A percentile compares a stretch with the other conserved stretches of the same genome.
phyloP scores from a whole-genome alignment of 2,888 invertebrate genomes.

The Leucoma salicis region DNA sequence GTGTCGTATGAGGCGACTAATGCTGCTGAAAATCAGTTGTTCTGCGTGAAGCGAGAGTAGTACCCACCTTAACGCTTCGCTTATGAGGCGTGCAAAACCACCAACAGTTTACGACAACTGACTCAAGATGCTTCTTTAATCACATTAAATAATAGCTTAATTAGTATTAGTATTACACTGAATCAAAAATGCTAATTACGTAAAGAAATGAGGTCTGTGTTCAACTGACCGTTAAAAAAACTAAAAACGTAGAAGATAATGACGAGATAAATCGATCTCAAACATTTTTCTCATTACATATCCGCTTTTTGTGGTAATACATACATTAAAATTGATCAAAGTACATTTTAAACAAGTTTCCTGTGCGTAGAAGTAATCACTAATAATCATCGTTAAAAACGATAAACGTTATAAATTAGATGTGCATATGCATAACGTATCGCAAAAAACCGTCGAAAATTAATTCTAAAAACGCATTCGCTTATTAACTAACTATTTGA shows the following conservation, averaged over 20 bases:
- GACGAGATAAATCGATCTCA: not conserved
- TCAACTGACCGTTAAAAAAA: not conserved
- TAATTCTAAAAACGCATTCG: slow-evolving; percentile 30
- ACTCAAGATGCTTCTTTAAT: not conserved
- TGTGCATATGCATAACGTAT: too few relatives aligned
- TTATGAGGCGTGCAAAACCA: too few relatives aligned
- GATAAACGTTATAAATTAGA: not conserved
- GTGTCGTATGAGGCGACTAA: too few relatives aligned
- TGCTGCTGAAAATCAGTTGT: too few relatives aligned
- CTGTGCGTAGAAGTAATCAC: not conserved
- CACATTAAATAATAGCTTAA: not conserved
- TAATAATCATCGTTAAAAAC: not conserved
- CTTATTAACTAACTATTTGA: slow-evolving; percentile 19
- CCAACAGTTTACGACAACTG: not conserved
- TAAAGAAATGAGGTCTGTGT: not conserved
- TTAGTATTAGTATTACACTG: not conserved
- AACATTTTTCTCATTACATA: not conserved
- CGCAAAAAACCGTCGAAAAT: slow-evolving; percentile 17
- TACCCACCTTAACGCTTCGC: too few relatives aligned
- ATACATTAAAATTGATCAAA: not conserved
- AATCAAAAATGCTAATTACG: not conserved
- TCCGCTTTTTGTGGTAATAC: not conserved
- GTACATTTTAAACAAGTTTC: not conserved
- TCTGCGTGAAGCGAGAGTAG: too few relatives aligned
- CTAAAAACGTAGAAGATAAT: not conserved